Base-by-base conservation (phyloP, 2,113 vertebrate genomes). In the Anas platyrhynchos region DNA sequence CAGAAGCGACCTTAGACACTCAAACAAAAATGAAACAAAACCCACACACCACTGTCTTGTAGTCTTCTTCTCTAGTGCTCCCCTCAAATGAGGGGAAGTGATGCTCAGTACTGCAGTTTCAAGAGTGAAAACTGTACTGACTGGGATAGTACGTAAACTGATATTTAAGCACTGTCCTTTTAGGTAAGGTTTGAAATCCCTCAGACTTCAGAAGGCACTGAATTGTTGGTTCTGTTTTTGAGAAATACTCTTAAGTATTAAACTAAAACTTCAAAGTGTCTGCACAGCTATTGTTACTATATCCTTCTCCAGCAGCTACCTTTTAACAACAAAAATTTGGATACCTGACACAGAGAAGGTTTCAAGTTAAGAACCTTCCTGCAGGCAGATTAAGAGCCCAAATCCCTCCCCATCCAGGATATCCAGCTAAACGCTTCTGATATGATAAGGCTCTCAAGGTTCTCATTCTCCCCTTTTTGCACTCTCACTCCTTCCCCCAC, bases 271-370 rank as follows among this genome's bases (percentile, higher is more conserved):
- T 55, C 17, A n/a, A 69, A 66, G 21, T 54, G 46, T 50, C 72
- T 85, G 72, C 27, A 50, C n/a, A 90, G 72, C 63, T 74, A 43
- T 75, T 9, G 29, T 31, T 63, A 86, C 41, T 22, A 23, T 13
- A 83, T 67, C 59, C 55, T 80, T 26, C 68, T 94, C 68, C 55
- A 88, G 75, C 48, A 93, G 88, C 44, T 56, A 6, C 2, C 7
- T 73, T 87, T 93, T 85, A 89, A 94, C 46, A 93, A 50, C 31
- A 83, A 93, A 86, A n/a, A 90, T 85, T 55, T 90, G 59, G 41
- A 83, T 83, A 74, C 44, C 89, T 93, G 81, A 83, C 32, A 85
- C 32, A 16, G 55, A 71, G 48, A 74, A 79, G 65, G 41, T 67
- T 92, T 86, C 76, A 56, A 2, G 11, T 46, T 90, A 86, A 90